These are phyloP conservation scores for Nipponia nippon DNA, from an alignment of 2,113 vertebrate genomes.

Conservation along the genomic window DNA sequence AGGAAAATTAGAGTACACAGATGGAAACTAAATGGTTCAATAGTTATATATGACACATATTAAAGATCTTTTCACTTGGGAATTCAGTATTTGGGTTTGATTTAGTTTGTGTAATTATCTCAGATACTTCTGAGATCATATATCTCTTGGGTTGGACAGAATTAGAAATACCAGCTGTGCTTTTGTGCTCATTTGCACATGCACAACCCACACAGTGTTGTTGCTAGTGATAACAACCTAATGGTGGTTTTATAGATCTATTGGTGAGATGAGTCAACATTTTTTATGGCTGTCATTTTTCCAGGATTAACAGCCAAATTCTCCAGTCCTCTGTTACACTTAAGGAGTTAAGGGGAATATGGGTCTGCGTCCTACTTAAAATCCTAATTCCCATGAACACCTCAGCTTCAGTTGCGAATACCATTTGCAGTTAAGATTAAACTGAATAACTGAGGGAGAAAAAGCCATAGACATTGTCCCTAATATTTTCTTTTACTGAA, in stretches of 20 bases:
- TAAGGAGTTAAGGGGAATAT: background rate
- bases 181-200: constrained; percentile 3
- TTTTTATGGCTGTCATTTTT: background rate
- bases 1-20: constrained; percentile 1
- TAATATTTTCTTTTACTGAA: background rate
- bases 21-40: background rate
- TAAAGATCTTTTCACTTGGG: background rate
- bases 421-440: background rate
- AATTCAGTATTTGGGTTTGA: constrained; percentile 32
- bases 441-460: background rate
- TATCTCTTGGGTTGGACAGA: background rate
- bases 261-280: background rate
- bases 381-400: background rate
- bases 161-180: constrained; percentile 33
- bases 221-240: background rate
- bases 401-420: background rate
- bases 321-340: background rate
- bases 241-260: background rate
- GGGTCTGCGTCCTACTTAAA: background rate
- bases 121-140: background rate
- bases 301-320: background rate
- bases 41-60: background rate
- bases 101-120: background rate
- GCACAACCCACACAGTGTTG: background rate
- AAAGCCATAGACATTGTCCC: background rate